These are phyloP conservation scores for Aphelenchoides fujianensis DNA, from an alignment of 1,140 invertebrate species.

Conservation along the genomic window DNA sequence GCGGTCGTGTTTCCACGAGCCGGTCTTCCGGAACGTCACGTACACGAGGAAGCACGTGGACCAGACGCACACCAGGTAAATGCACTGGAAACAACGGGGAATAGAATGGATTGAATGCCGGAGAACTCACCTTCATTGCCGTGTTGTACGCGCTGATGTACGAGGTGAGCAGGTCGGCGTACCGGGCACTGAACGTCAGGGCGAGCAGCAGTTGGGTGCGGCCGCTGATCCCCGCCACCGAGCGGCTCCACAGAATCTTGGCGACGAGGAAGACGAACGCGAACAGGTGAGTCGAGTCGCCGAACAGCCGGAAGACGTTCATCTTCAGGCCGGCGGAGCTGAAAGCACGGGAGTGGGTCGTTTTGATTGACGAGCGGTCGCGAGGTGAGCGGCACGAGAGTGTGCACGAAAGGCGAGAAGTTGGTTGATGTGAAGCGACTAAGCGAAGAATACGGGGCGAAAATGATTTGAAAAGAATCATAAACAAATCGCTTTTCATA, in stretches of 20 bases:
- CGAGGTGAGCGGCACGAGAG: too few species aligned
- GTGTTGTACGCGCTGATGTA: not conserved
- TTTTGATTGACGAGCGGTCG: too few species aligned
- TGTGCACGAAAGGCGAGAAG: too few species aligned
- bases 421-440: too few species aligned
- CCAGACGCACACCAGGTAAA: not conserved
- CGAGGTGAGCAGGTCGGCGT: constrained; percentile 79
- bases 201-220: constrained; percentile 95
- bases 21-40: not conserved
- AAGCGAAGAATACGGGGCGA: too few species aligned
- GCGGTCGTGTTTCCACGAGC: not conserved
- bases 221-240: constrained; percentile 84
- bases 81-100: not conserved
- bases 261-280: constrained; percentile 37
- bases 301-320: constrained; percentile 40
- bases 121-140: not conserved
- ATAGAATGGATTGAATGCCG: not conserved
- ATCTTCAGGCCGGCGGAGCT: too few species aligned
- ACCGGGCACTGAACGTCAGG: constrained; percentile 86
- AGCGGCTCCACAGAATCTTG: too few species aligned
- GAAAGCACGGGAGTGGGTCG: too few species aligned
- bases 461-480: too few species aligned
- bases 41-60: not conserved
- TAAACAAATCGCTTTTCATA: too few species aligned
- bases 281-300: constrained; percentile 35